Percentiles rank a stretch among this genome's conserved stretches.
Conservation (phyloP, 2,113 vertebrate genomes). For the Tragelaphus buxtoni region DNA sequence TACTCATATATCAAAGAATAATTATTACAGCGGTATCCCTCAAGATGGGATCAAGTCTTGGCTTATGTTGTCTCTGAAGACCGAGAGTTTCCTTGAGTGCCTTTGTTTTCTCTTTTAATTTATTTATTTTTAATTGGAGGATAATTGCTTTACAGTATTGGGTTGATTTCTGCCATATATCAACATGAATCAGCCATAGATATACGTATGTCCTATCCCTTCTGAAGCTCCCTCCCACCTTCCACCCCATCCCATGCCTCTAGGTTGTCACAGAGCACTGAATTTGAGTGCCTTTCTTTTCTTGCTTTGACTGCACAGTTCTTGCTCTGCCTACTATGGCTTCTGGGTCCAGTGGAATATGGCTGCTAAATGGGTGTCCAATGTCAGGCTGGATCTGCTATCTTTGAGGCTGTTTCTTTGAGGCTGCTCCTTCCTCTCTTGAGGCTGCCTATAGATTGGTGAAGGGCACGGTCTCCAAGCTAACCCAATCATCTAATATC, state of each 20-base stretch:
- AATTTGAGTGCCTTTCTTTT: not conserved
- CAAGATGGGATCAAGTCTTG: too few relatives aligned
- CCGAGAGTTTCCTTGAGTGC: accelerated
- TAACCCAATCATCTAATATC: not conserved
- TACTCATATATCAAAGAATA: not conserved
- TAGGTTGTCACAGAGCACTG: not conserved
- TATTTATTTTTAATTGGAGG: not conserved
- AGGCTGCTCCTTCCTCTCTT: not conserved
- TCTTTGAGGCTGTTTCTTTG: too few relatives aligned
- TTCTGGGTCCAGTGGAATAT: not conserved
- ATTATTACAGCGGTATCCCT: not conserved
- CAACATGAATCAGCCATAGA: not conserved
- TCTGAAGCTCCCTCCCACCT: not conserved
- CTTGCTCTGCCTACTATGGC: not conserved
- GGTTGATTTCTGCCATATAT: not conserved
- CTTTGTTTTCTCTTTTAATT: not conserved
- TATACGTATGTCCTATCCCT: not conserved
- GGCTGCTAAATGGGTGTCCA: not conserved
- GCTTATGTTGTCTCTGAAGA: not conserved
- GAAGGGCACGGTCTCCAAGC: too few relatives aligned
- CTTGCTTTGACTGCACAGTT: not conserved
- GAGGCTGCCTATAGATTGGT: not conserved
- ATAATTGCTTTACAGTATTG: not conserved
- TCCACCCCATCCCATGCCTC: not conserved
- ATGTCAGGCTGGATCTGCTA: not conserved